Evolutionary conservation across 2,888 invertebrate genomes (phyloP).

Genomic region (Margaritifera margaritifera): DNA sequence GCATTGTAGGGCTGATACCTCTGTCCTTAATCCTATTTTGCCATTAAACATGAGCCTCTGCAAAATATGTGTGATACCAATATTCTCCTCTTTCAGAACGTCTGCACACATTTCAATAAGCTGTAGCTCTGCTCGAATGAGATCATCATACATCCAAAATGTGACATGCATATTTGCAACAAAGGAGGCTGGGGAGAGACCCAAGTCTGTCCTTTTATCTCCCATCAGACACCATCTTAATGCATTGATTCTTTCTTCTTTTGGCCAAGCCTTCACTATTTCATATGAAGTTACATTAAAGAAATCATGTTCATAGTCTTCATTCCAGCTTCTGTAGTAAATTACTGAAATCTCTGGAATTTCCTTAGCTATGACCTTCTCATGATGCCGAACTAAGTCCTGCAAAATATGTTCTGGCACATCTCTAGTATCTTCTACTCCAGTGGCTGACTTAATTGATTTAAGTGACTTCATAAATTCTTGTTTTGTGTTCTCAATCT

Average conservation of each 20-base stretch:
- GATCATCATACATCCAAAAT: conserved; percentile 12
- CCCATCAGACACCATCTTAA: not conserved
- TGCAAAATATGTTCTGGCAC: conserved; percentile 29
- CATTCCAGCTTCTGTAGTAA: conserved; percentile 4
- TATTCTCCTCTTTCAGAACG: conserved; percentile 1
- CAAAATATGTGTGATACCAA: not conserved
- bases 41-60: too few species aligned
- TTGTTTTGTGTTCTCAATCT: conserved; percentile 29
- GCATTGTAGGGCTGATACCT: too few species aligned
- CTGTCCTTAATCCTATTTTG: too few species aligned
- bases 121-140: conserved; percentile 11
- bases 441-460: conserved; percentile 26
- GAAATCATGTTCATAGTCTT: conserved; percentile 31
- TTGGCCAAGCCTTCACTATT: too few species aligned
- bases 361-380: conserved; percentile 19
- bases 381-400: conserved; percentile 22
- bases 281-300: conserved; percentile 19
- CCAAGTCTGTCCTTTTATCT: conserved; percentile 2
- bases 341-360: conserved; percentile 9
- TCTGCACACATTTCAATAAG: conserved; percentile 15
- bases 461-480: conserved; percentile 30
- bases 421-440: conserved; percentile 29
- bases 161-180: conserved; percentile 16
- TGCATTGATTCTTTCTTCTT: too few species aligned
- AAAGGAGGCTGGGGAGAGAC: not conserved